Evolutionary conservation across 1,140 invertebrate genomes (phyloP).

Genomic region (Linepithema humile): DNA sequence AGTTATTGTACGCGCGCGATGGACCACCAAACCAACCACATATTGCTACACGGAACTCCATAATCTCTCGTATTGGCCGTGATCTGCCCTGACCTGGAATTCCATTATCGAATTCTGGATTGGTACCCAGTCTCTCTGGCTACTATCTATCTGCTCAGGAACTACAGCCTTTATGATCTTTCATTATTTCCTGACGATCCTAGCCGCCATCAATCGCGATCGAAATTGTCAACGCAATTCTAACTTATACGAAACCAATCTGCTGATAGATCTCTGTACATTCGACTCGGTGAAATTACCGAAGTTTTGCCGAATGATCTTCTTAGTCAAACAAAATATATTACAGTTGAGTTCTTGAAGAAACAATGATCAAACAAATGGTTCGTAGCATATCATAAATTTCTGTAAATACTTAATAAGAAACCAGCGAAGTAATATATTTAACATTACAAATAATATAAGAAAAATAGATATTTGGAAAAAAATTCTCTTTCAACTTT

Average conservation of each 20-base stretch:
- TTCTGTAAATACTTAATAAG: neutral
- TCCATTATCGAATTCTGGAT: constrained; percentile 70
- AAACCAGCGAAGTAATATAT: neutral
- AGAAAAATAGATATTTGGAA: neutral
- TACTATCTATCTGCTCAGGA: neutral
- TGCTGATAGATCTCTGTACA: neutral
- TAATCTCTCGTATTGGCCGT: constrained; percentile 47
- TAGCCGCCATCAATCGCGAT: neutral
- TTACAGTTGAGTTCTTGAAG: neutral
- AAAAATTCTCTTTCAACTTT: neutral
- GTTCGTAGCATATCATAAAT: neutral
- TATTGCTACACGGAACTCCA: constrained; percentile 52
- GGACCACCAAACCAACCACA: constrained; percentile 47
- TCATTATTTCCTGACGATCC: constrained; percentile 21
- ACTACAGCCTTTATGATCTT: constrained; percentile 16
- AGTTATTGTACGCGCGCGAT: constrained; percentile 50
- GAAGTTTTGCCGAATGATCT: neutral
- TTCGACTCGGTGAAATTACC: neutral
- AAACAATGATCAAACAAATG: neutral
- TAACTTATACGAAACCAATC: neutral
- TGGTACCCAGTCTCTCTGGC: constrained; percentile 13
- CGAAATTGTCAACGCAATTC: constrained; percentile 21
- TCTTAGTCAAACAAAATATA: neutral
- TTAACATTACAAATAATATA: neutral
- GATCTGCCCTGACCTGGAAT: constrained; percentile 68